A percentile compares a stretch with the other conserved stretches of the same genome.
Evolutionary conservation across 2,888 invertebrate genomes (phyloP).

Genomic region (Itoplectis maculator): DNA sequence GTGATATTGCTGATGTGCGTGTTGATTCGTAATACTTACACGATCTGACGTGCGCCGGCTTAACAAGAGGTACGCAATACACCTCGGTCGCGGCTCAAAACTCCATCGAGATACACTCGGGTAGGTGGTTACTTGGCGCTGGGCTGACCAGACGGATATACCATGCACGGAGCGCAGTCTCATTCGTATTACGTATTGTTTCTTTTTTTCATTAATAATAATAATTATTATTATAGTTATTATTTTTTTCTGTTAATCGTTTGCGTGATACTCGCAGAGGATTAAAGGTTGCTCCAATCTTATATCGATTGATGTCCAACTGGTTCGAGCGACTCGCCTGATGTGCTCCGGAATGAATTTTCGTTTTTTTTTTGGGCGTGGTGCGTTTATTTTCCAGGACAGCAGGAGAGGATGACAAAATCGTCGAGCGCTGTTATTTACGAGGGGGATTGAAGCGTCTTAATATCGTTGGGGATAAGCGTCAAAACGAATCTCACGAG

Average conservation of each 20-base stretch:
- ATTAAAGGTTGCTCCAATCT: constrained; percentile 20
- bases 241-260: constrained; percentile 18
- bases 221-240: neutral
- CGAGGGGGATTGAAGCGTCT: constrained; percentile 26
- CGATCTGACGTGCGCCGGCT: constrained; percentile 52
- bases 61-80: constrained; percentile 52
- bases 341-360: constrained; percentile 26
- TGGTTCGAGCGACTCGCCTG: constrained; percentile 58
- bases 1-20: constrained; percentile 15
- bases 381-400: constrained; percentile 15
- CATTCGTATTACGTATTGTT: constrained; percentile 41
- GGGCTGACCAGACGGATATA: constrained; percentile 57
- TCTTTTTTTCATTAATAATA: neutral
- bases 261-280: constrained; percentile 19
- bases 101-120: constrained; percentile 57
- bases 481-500: constrained; percentile 27
- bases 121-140: constrained; percentile 63
- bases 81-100: constrained; percentile 51
- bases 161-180: constrained; percentile 68
- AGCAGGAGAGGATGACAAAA: constrained; percentile 9
- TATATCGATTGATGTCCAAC: constrained; percentile 42
- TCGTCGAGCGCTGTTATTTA: constrained; percentile 17
- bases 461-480: constrained; percentile 16
- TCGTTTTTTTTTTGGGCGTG: constrained; percentile 19
- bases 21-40: constrained; percentile 60